A percentile compares a stretch with the other conserved stretches of the same genome.
Evolutionary conservation across 2,797 vertebrate species (phyloP).

Genomic region (Coreius guichenoti): DNA sequence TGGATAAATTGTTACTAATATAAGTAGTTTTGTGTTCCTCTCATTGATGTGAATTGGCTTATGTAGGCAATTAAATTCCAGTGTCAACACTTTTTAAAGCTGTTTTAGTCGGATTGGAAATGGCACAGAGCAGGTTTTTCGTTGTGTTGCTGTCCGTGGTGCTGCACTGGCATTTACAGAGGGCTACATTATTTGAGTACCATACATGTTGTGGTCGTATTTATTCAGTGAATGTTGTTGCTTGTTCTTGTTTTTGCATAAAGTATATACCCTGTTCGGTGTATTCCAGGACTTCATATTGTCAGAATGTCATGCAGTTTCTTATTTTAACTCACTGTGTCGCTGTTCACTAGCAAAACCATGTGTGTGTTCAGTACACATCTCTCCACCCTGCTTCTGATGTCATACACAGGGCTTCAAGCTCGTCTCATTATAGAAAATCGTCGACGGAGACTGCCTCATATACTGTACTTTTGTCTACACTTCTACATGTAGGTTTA

Average conservation of each 20-base stretch:
- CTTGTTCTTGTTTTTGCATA: background rate
- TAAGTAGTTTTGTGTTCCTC: background rate
- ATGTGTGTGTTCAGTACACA: background rate
- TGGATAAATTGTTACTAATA: background rate
- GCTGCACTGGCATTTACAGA: background rate
- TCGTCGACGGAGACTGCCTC: too few relatives aligned
- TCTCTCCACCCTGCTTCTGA: too few relatives aligned
- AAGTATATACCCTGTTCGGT: background rate
- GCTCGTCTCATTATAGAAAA: too few relatives aligned
- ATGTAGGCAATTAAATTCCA: too few relatives aligned
- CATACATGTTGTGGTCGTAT: background rate
- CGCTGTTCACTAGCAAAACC: slow-evolving; percentile 46
- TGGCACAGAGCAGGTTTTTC: background rate
- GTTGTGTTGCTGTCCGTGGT: background rate
- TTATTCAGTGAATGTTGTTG: background rate
- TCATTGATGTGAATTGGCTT: background rate
- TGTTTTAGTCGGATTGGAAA: background rate
- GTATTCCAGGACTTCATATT: background rate
- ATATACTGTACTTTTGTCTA: too few relatives aligned
- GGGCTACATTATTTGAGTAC: background rate
- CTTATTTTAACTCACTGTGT: slow-evolving; percentile 38
- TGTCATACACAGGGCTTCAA: too few relatives aligned
- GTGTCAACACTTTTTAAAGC: too few relatives aligned
- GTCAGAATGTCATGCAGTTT: background rate
- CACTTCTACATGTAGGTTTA: too few relatives aligned